Evolutionary conservation across 2,797 vertebrate species (phyloP).

Genomic region (Manis pentadactyla): DNA sequence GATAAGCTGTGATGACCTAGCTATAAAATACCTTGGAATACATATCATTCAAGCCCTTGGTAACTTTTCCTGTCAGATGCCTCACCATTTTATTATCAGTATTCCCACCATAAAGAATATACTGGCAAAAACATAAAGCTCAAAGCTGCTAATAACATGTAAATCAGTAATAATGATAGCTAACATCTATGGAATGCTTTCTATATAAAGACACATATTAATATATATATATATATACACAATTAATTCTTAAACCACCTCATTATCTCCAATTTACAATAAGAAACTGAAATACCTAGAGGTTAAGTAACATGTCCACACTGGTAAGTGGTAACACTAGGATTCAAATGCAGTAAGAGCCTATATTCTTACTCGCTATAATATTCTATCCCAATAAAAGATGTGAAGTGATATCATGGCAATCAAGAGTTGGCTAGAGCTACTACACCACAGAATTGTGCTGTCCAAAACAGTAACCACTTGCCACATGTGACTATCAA

Average conservation of each 20-base stretch:
- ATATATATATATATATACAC: background rate
- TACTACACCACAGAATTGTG: background rate
- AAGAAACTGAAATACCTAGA: background rate
- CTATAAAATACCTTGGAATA: background rate
- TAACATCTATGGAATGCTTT: background rate
- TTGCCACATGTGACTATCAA: background rate
- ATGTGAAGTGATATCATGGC: background rate
- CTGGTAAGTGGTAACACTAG: background rate
- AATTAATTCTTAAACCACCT: conserved; percentile 2
- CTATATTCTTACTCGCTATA: background rate
- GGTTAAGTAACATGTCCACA: background rate
- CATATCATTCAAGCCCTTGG: background rate
- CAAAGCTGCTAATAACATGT: background rate
- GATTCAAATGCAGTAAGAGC: background rate
- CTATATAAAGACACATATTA: background rate
- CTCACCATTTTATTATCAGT: background rate
- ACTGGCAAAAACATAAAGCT: background rate
- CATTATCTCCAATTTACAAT: conserved; percentile 8
- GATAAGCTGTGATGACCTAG: background rate
- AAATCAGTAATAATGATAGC: background rate
- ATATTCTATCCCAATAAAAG: conserved; percentile 25
- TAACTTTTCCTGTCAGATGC: background rate
- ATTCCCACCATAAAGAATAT: conserved; percentile 40
- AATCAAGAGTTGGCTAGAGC: background rate
- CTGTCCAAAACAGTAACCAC: background rate